A percentile compares a stretch with the other conserved stretches of the same genome.
Conservation (phyloP, 2,113 vertebrate species). For the Gallinago jamesoni region DNA sequence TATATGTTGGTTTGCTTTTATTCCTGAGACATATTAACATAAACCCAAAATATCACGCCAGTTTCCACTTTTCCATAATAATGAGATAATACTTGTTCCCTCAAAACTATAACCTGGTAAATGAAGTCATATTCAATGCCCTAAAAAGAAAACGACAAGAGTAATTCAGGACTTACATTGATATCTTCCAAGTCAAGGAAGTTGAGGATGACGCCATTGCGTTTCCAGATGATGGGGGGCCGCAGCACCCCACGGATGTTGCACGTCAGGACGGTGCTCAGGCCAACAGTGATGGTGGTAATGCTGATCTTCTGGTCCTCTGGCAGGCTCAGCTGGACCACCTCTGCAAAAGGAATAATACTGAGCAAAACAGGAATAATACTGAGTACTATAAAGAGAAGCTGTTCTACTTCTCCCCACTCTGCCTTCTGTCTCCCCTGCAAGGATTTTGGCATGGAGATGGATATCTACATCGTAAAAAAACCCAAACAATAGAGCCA, state of each 20-base stretch:
- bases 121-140: neutral
- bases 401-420: neutral
- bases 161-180: constrained; percentile 76
- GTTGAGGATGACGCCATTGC: constrained; percentile 89
- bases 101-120: neutral
- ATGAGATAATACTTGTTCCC: neutral
- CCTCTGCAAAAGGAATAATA: constrained; percentile 77
- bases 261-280: constrained; percentile 89
- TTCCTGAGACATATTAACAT: neutral
- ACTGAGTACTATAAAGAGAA: neutral
- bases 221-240: constrained; percentile 92
- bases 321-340: constrained; percentile 85
- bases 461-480: neutral
- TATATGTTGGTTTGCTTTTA: neutral
- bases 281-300: constrained; percentile 88
- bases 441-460: neutral
- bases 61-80: neutral
- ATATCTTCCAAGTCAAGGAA: constrained; percentile 94
- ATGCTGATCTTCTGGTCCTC: constrained; percentile 83
- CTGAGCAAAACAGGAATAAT: neutral
- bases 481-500: neutral
- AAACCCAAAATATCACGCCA: neutral
- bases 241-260: constrained; percentile 85
- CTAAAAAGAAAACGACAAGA: neutral
- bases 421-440: neutral